Evolutionary conservation across 2,888 invertebrate genomes (phyloP).

Genomic region (Argyra leucocephala): DNA sequence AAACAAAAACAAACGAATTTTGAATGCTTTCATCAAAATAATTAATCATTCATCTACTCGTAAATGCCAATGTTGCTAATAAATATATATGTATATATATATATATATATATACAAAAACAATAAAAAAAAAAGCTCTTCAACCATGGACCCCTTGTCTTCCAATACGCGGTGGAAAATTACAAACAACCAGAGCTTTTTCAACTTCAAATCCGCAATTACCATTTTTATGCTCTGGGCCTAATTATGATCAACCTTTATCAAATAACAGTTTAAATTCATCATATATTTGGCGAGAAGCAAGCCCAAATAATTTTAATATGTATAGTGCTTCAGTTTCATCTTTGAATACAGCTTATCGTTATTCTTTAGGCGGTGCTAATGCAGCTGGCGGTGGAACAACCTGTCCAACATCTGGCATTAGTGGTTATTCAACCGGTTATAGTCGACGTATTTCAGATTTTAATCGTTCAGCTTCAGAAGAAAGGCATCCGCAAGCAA

Average conservation of each 20-base stretch:
- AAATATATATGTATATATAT: no score
- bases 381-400: slow-evolving; percentile 10
- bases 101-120: not conserved
- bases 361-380: slow-evolving; percentile 29
- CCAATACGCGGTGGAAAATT: slow-evolving; percentile 44
- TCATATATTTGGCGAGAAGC: slow-evolving; percentile 45
- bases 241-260: slow-evolving; percentile 29
- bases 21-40: not conserved
- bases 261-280: slow-evolving; percentile 41
- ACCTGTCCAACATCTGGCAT: slow-evolving; percentile 19
- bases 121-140: slow-evolving; percentile 35
- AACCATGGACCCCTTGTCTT: slow-evolving; percentile 44
- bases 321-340: slow-evolving; percentile 42
- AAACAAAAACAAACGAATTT: no score
- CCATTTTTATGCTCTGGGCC: slow-evolving; percentile 36
- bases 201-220: slow-evolving; percentile 44
- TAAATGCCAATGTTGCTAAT: no score
- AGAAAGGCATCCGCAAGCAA: not conserved
- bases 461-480: slow-evolving; percentile 32
- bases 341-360: slow-evolving; percentile 38
- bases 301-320: slow-evolving; percentile 43
- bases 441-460: slow-evolving; percentile 39
- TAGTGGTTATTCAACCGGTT: slow-evolving; percentile 29
- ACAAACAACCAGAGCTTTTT: slow-evolving; percentile 44
- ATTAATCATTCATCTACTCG: not conserved